Evolutionary conservation across 2,888 invertebrate species (phyloP).

Genomic region (Leptarthrus brevirostris): DNA sequence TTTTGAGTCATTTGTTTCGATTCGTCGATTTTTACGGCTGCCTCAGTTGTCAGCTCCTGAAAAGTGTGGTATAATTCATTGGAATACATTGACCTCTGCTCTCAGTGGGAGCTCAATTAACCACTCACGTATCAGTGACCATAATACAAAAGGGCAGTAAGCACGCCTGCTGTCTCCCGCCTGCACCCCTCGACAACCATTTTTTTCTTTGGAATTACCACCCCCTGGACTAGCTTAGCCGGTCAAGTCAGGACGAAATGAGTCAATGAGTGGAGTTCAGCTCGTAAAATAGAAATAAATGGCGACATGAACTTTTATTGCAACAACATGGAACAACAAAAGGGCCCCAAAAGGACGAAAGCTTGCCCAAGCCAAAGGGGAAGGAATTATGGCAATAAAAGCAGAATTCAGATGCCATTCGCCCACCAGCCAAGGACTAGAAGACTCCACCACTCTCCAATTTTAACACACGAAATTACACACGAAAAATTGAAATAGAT

Average conservation of each 20-base stretch:
- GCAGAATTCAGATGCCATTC: not conserved
- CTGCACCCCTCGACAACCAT: not conserved
- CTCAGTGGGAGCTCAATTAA: constrained; percentile 31
- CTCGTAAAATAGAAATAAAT: constrained; percentile 55
- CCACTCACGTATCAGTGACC: constrained; percentile 51
- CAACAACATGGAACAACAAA: constrained; percentile 44
- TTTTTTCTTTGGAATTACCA: not conserved
- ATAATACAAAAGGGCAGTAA: constrained; percentile 40
- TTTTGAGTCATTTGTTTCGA: not conserved
- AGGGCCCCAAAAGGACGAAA: not conserved
- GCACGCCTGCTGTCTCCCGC: constrained; percentile 14
- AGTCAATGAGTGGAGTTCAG: constrained; percentile 52
- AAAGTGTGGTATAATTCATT: not conserved
- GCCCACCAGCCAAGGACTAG: constrained; percentile 12
- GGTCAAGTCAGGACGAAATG: constrained; percentile 36
- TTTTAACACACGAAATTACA: constrained; percentile 45
- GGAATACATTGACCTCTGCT: constrained; percentile 40
- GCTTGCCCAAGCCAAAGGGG: constrained; percentile 6
- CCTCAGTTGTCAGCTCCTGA: not conserved
- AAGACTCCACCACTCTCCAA: not conserved
- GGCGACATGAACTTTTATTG: constrained; percentile 55
- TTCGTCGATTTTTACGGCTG: constrained; percentile 17
- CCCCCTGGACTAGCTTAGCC: constrained; percentile 9
- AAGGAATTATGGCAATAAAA: constrained; percentile 46
- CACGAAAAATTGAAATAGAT: constrained; percentile 48